Evolutionary conservation across 2,888 invertebrate species (phyloP).

Genomic region (Salticus scenicus): DNA sequence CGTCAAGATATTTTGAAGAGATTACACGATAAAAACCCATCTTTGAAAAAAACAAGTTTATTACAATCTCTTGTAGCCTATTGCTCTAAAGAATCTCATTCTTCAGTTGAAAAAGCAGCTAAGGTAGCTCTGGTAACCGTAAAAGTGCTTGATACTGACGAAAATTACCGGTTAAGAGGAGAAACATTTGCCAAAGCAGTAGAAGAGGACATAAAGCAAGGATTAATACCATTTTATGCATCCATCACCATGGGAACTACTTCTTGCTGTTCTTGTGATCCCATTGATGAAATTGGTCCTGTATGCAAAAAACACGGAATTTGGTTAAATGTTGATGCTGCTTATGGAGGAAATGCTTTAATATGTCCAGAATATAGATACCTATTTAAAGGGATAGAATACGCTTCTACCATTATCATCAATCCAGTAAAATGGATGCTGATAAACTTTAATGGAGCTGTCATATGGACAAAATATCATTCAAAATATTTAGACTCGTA

Average conservation of each 20-base stretch:
- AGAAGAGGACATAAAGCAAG: conserved; percentile 89
- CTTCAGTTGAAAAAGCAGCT: conserved; percentile 93
- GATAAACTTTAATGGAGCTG: conserved; percentile 96
- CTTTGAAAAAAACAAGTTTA: conserved; percentile 90
- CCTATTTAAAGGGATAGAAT: conserved; percentile 80
- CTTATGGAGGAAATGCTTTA: conserved; percentile 97
- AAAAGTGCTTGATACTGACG: conserved; percentile 90
- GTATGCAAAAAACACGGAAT: conserved; percentile 82
- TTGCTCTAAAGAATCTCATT: conserved; percentile 82
- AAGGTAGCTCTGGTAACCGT: conserved; percentile 95
- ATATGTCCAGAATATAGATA: conserved; percentile 96
- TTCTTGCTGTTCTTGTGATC: conserved; percentile 96
- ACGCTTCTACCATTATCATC: conserved; percentile 96
- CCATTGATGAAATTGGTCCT: conserved; percentile 89
- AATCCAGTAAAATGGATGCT: conserved; percentile 98
- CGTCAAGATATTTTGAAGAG: conserved; percentile 83
- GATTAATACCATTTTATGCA: conserved; percentile 96
- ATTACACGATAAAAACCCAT: conserved; percentile 87
- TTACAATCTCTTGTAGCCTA: conserved; percentile 92
- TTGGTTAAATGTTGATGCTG: conserved; percentile 96
- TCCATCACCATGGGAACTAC: conserved; percentile 98
- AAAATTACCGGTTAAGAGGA: conserved; percentile 86
- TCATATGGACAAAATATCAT: conserved; percentile 95
- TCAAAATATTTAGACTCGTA: conserved; percentile 94
- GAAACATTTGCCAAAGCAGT: conserved; percentile 84